Evolutionary conservation across 2,113 vertebrate species (phyloP).

Genomic region (Orthonyx spaldingii): DNA sequence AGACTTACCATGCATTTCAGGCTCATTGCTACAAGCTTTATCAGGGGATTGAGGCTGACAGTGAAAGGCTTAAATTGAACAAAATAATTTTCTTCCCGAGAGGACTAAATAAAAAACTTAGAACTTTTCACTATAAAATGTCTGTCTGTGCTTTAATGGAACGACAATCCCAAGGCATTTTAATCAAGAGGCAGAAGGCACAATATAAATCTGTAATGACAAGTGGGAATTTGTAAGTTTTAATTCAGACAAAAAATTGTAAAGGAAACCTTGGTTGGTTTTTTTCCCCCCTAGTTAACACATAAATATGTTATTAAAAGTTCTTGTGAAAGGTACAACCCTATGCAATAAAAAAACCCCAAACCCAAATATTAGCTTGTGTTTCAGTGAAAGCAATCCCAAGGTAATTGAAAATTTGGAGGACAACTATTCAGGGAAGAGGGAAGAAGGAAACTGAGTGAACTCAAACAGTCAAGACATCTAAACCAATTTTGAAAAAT

Average conservation of each 20-base stretch:
- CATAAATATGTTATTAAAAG: neutral
- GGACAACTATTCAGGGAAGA: neutral
- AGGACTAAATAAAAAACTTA: neutral
- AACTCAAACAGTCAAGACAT: neutral
- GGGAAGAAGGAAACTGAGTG: neutral
- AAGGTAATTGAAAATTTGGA: neutral
- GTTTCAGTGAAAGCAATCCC: neutral
- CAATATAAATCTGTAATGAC: neutral
- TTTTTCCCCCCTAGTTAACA: neutral
- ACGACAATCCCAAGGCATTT: neutral
- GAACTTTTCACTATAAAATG: neutral
- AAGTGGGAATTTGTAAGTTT: neutral
- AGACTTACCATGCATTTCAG: neutral
- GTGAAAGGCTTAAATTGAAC: neutral
- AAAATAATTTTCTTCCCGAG: neutral
- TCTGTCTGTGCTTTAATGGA: neutral
- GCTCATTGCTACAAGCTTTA: neutral
- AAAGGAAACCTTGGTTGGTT: neutral
- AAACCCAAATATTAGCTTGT: neutral
- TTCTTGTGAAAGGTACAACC: neutral
- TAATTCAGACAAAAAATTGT: neutral
- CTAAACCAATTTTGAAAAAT: neutral
- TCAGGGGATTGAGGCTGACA: neutral
- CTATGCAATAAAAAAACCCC: neutral
- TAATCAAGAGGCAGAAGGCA: neutral